phyloP scores from a whole-genome alignment of 1,140 invertebrate genomes.

The Sogatella furcifera region DNA sequence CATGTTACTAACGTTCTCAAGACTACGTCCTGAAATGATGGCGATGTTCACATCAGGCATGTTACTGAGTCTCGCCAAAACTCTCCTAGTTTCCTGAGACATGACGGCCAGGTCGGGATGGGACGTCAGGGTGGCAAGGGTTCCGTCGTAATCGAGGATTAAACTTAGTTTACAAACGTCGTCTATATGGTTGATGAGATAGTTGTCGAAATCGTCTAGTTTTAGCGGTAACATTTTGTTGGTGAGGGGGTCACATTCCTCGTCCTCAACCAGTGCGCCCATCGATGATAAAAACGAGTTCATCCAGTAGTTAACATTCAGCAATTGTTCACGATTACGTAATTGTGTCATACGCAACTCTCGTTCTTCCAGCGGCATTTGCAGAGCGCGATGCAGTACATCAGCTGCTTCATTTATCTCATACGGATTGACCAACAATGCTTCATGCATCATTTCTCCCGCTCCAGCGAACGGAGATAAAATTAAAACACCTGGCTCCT shows the following conservation, averaged over 20 bases:
- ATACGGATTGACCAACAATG: constrained; percentile 80
- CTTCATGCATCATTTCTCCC: constrained; percentile 85
- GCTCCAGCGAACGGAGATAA: constrained; percentile 85
- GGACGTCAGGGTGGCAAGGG: constrained; percentile 74
- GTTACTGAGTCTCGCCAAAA: constrained; percentile 70
- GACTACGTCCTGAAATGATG: constrained; percentile 76
- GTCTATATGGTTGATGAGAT: constrained; percentile 75
- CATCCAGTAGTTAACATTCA: constrained; percentile 85
- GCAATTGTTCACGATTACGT: constrained; percentile 62
- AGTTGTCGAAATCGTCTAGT: constrained; percentile 79
- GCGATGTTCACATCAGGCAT: constrained; percentile 81
- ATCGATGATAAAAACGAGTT: constrained; percentile 76
- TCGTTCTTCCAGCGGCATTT: constrained; percentile 82
- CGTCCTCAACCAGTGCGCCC: constrained; percentile 60
- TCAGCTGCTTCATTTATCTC: constrained; percentile 80
- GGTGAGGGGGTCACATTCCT: constrained; percentile 65
- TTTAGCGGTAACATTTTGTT: constrained; percentile 77
- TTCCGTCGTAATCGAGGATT: constrained; percentile 82
- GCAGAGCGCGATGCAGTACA: constrained; percentile 70
- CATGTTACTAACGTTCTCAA: constrained; percentile 82
- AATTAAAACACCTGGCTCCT: constrained; percentile 74
- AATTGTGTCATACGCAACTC: constrained; percentile 78
- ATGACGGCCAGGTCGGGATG: constrained; percentile 80
- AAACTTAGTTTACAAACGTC: constrained; percentile 74
- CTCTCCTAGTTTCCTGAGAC: constrained; percentile 74